phyloP scores from a whole-genome alignment of 2,797 vertebrate genomes.

The Acanthurus leucopareius region DNA sequence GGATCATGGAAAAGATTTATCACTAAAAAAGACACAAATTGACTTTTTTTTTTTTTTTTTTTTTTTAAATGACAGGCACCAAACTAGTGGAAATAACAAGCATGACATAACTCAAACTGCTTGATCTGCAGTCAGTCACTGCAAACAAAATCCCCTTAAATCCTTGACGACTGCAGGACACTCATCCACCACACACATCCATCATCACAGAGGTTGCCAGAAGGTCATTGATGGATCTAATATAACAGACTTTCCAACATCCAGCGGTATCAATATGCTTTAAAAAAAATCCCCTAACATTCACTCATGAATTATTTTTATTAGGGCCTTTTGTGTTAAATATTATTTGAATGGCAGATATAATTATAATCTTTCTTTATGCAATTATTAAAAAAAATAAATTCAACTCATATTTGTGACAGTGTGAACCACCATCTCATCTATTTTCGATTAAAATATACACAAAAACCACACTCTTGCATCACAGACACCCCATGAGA shows the following conservation, averaged over 20 bases:
- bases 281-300: constrained; percentile 3
- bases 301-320: neutral
- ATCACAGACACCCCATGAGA: constrained; percentile 75
- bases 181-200: constrained; percentile 54
- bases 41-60: constrained; percentile 59
- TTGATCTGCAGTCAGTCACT: constrained; percentile 65
- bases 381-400: neutral
- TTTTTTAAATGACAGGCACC: constrained; percentile 19
- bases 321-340: neutral
- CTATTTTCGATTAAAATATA: constrained; percentile 41
- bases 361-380: neutral
- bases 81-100: constrained; percentile 48
- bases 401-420: constrained; percentile 19
- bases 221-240: constrained; percentile 57
- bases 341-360: constrained; percentile 12
- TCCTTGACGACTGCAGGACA: constrained; percentile 59
- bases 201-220: constrained; percentile 59
- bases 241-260: constrained; percentile 35
- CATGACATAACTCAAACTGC: constrained; percentile 61
- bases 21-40: constrained; percentile 75
- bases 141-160: constrained; percentile 66
- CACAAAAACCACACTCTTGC: constrained; percentile 60
- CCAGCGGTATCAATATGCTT: neutral
- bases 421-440: constrained; percentile 6
- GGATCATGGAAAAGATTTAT: constrained; percentile 73